Evolutionary conservation across 2,888 invertebrate genomes (phyloP), one percentile per base, ranked within the genome.

Genomic region (Heliconius ethilla): DNA sequence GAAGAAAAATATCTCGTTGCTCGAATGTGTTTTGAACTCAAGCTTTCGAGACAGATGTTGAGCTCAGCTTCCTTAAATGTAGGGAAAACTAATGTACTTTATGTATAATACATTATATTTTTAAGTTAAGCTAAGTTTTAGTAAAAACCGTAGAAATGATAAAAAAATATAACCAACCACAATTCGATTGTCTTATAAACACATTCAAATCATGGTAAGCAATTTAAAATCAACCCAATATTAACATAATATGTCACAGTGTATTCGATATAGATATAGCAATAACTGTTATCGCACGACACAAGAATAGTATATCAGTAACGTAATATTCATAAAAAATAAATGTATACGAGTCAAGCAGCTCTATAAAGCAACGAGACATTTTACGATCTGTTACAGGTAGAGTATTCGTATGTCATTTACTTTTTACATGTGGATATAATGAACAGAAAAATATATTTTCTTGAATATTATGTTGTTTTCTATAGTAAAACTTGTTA

Each of bases 281-380:
- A 59, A 69, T 22, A 55, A 51, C 6, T 51, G 0, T 29, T 80
- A 72, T 78, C 78, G 80, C 18, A 80, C 22, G 79, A 37, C 22
- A 37, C 40, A 11, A 80, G 79, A 82, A 82, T 77, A 79, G 15
- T n/a, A 75, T 72, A 79, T 63, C 45, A 66, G 77, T 81, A 82
- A 84, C 83, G 84, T 83, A 82, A 80, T 78, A 63, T 75, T 77
- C 81, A 82, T 81, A 85, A 85, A 83, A 63, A 83, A 84, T 81
- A 83, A 81, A 82, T 84, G 82, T 83, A 83, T 81, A 80, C 76
- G 80, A 83, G 84, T 84, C 84, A 84, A 84, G 81, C 82, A 33
- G 81, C 80, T 81, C 75, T 75, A 62, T 76, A 70, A 72, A 29
- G 69, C 55, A 67, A 78, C 74, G 78, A 73, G 77, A 78, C 51